phyloP scores from a whole-genome alignment of 2,888 invertebrate species.

The Acanthococcus lagerstroemiae region DNA sequence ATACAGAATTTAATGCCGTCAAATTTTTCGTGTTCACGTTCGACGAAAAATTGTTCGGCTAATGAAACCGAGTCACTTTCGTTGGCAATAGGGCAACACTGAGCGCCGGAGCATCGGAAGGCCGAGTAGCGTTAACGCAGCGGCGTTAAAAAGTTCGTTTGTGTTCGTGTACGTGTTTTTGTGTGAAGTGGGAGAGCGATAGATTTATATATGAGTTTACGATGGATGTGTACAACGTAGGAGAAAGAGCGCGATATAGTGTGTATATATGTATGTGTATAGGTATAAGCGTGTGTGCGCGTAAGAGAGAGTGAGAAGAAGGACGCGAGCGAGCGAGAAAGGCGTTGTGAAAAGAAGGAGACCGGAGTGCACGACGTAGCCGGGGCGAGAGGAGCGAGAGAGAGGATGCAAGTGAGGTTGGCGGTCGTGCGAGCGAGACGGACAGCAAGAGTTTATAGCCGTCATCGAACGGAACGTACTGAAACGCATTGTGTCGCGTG shows the following conservation, averaged over 20 bases:
- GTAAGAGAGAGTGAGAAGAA: not conserved
- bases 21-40: too few species aligned
- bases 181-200: not conserved
- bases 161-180: too few species aligned
- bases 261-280: too few species aligned
- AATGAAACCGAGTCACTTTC: too few species aligned
- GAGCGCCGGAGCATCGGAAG: not conserved
- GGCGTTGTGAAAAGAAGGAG: not conserved
- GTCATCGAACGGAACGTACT: constrained; percentile 21
- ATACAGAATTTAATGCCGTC: too few species aligned
- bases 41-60: too few species aligned
- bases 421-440: constrained; percentile 10
- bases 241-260: too few species aligned
- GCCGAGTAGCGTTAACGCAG: not conserved
- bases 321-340: not conserved
- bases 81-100: not conserved
- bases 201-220: too few species aligned
- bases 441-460: constrained; percentile 23
- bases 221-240: not conserved
- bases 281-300: not conserved
- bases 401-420: constrained; percentile 1
- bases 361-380: constrained; percentile 1
- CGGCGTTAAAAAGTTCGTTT: not conserved
- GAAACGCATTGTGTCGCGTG: constrained; percentile 24
- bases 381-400: constrained; percentile 9